These are phyloP conservation scores for Sialis fuliginosa DNA, from an alignment of 2,888 invertebrate species.

Conservation along the genomic window DNA sequence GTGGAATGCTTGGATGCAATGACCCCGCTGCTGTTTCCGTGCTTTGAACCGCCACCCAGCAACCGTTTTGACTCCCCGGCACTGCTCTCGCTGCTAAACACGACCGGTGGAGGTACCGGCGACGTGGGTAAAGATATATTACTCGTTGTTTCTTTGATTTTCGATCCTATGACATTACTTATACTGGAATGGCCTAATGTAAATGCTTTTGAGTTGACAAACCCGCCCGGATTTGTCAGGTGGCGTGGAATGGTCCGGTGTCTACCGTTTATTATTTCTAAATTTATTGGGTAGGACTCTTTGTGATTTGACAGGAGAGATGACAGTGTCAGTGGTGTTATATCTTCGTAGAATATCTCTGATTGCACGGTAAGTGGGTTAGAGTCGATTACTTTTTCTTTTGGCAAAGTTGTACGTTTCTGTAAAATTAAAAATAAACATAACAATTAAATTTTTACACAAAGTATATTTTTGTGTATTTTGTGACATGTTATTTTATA, in stretches of 20 bases:
- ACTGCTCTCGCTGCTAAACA: background rate
- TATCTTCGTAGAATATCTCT: constrained; percentile 19
- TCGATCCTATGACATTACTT: background rate
- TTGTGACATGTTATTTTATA: no score
- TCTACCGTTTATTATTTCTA: constrained; percentile 14
- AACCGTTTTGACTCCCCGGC: background rate
- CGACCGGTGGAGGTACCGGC: constrained; percentile 3
- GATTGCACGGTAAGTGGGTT: constrained; percentile 15
- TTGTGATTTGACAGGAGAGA: constrained; percentile 12
- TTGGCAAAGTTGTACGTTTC: constrained; percentile 4
- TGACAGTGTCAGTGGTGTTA: constrained; percentile 13
- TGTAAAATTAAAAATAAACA: background rate
- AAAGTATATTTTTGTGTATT: no score
- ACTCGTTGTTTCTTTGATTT: background rate
- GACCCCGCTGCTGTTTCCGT: background rate
- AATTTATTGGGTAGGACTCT: background rate
- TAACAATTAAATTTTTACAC: background rate
- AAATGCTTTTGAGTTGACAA: background rate
- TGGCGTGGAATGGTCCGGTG: constrained; percentile 28
- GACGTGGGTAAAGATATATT: constrained; percentile 3
- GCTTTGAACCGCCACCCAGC: background rate
- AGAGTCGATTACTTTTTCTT: background rate
- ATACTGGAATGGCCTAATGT: constrained; percentile 1
- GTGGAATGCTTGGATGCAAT: background rate
- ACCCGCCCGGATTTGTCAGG: constrained; percentile 22